Evolutionary conservation across 37 sponge, comb jelly and placozoan genomes (phyloP).

Genomic region (Mnemiopsis leidyi): DNA sequence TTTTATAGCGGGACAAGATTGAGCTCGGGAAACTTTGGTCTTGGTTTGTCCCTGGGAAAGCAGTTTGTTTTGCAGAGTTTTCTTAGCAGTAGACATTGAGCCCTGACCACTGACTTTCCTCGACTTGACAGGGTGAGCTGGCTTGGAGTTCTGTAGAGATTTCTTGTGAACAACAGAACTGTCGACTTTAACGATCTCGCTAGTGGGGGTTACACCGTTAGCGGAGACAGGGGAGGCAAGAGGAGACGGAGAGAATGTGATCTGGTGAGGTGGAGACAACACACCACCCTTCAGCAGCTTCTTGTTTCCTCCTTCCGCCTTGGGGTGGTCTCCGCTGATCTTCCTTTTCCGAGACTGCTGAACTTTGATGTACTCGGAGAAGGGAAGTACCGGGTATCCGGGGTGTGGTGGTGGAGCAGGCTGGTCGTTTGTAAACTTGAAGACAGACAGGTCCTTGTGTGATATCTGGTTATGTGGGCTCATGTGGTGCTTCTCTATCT

Average conservation of each 20-base stretch:
- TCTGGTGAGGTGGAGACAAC: slow-evolving; percentile 5
- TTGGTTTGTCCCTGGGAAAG: background rate
- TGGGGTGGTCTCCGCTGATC: background rate
- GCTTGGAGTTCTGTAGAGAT: background rate
- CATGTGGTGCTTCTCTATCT: slow-evolving; percentile 54
- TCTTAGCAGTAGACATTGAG: background rate
- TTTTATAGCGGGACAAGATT: background rate
- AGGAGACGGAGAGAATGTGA: background rate
- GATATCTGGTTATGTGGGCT: background rate
- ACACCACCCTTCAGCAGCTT: background rate
- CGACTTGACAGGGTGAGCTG: background rate
- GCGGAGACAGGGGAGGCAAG: background rate
- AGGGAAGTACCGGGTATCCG: background rate
- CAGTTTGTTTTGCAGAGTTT: background rate
- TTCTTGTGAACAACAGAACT: background rate
- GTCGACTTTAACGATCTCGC: slow-evolving; percentile 8
- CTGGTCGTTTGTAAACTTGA: background rate
- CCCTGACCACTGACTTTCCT: background rate
- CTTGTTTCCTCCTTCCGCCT: background rate
- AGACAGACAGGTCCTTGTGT: slow-evolving; percentile 30
- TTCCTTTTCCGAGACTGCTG: slow-evolving; percentile 10
- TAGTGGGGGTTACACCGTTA: background rate
- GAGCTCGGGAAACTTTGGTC: background rate
- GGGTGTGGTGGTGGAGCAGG: background rate
- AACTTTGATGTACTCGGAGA: slow-evolving; percentile 9